Percentiles rank a stretch among this genome's conserved stretches.
These are phyloP conservation scores for Acanthiza pusilla DNA, from an alignment of 2,797 vertebrate species.

Conservation along the genomic window DNA sequence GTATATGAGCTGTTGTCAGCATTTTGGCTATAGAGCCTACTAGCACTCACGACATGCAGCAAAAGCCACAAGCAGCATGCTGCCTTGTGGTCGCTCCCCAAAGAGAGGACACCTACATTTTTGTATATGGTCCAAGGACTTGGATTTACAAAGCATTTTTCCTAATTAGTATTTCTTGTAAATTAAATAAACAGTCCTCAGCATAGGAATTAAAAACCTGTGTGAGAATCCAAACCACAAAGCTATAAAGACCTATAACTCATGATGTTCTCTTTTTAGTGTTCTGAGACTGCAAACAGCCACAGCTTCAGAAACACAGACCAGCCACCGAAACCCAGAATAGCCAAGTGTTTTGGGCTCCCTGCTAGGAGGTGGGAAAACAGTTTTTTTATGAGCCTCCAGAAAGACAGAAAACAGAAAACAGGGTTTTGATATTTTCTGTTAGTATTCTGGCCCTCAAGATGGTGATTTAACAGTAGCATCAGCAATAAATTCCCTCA, in stretches of 20 bases:
- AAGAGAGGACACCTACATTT: conserved; percentile 56
- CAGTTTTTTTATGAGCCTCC: not conserved
- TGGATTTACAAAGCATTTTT: conserved; percentile 36
- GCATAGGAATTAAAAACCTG: conserved; percentile 50
- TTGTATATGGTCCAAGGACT: conserved; percentile 16
- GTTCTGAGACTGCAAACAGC: not conserved
- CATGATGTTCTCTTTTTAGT: conserved; percentile 38
- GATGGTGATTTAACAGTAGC: not conserved
- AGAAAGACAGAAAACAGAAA: conserved; percentile 11
- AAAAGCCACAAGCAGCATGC: conserved; percentile 44
- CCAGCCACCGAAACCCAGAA: conserved; percentile 18
- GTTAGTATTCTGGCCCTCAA: not conserved
- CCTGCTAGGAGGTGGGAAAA: conserved; percentile 34
- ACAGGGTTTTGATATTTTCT: not conserved
- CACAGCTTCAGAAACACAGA: conserved; percentile 18
- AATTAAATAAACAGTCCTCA: conserved; percentile 47
- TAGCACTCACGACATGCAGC: conserved; percentile 16
- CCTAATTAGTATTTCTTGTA: conserved; percentile 63
- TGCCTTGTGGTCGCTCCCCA: conserved; percentile 41
- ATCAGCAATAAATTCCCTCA: not conserved
- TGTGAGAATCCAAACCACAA: conserved; percentile 62
- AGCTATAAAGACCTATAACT: conserved; percentile 44
- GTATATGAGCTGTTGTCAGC: conserved; percentile 64
- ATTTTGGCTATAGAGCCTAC: conserved; percentile 45
- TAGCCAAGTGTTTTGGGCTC: not conserved